Evolutionary conservation across 1,140 invertebrate genomes (phyloP), one percentile per base, ranked within the genome.

Genomic region (Aphelenchoides besseyi): DNA sequence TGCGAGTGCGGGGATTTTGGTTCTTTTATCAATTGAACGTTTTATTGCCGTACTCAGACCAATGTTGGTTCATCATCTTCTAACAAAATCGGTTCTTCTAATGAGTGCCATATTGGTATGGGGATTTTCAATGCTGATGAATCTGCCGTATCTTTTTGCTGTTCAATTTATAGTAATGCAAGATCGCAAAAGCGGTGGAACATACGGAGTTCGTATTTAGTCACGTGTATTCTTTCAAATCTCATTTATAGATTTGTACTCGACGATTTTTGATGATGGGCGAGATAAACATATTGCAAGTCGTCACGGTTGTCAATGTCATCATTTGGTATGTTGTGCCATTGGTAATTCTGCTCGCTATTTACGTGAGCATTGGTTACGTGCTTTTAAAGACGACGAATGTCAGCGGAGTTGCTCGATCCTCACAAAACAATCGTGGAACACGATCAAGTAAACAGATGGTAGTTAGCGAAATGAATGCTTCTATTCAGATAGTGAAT

Each of bases 21-120:
- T 82, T 33, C 67, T 83, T 26, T 62, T 82, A 18, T 82, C 80
- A 12, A 79, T 82, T 8, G 80, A 82, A 69, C 72, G 80, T 37
- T 79, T 83, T 61, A 79, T 82, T 48, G 80, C 80, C 2, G 80
- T 82, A 5, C 37, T 82, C n/a, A 68, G 81, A 28, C 80, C 80
- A 16, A 77, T 81, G 70, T 41, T 77, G 1, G 78, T 81, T 26
- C 62, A 74, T 32, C 64, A 75, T 68, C 35, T 80, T 54, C 36
- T 81, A 64, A 75, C 75, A 9, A 67, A 70, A 68, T 35, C 66
- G 41, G 74, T 82, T 2, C 55, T 81, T 12, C 68, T 75, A 16
- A 36, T 73, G 3, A 66, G 73, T 57, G 55, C 79, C 18, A 62
- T 75, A n/a, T 29, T 78, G 26, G 80, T 81, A 1, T 81, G 79